A percentile compares a stretch with the other conserved stretches of the same genome.
These are phyloP conservation scores for Hartigia nigra DNA, from an alignment of 2,888 invertebrate species.

Conservation along the genomic window DNA sequence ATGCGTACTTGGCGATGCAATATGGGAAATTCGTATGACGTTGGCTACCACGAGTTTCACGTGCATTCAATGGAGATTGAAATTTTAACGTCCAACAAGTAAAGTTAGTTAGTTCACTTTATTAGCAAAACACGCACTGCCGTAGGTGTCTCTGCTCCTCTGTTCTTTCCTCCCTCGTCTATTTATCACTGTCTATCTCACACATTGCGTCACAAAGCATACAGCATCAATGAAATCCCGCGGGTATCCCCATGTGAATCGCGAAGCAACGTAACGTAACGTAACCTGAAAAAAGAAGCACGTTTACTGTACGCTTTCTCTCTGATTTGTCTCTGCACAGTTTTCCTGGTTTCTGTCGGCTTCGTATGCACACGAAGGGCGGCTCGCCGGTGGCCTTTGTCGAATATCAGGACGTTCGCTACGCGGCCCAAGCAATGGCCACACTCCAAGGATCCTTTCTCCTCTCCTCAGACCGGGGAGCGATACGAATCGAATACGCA, in stretches of 20 bases:
- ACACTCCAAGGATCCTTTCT: slow-evolving; percentile 96
- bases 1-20: not conserved
- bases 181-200: not conserved
- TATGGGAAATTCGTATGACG: not conserved
- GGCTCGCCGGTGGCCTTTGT: slow-evolving; percentile 97
- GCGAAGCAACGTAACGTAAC: slow-evolving; percentile 30
- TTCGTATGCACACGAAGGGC: slow-evolving; percentile 93
- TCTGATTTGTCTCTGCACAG: slow-evolving; percentile 75
- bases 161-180: not conserved
- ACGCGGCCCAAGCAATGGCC: slow-evolving; percentile 92
- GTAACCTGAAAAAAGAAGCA: slow-evolving; percentile 52
- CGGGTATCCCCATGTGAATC: not conserved
- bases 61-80: not conserved
- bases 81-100: not conserved
- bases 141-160: not conserved
- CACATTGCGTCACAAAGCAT: not conserved
- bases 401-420: slow-evolving; percentile 93
- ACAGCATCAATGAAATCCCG: not conserved
- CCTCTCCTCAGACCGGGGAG: slow-evolving; percentile 95
- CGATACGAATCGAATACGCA: slow-evolving; percentile 98
- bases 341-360: slow-evolving; percentile 98
- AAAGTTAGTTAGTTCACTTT: not conserved
- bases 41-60: not conserved
- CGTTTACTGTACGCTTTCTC: slow-evolving; percentile 62
- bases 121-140: not conserved